phyloP scores from a whole-genome alignment of 2,888 invertebrate species.

The Eurytoma adleriae region DNA sequence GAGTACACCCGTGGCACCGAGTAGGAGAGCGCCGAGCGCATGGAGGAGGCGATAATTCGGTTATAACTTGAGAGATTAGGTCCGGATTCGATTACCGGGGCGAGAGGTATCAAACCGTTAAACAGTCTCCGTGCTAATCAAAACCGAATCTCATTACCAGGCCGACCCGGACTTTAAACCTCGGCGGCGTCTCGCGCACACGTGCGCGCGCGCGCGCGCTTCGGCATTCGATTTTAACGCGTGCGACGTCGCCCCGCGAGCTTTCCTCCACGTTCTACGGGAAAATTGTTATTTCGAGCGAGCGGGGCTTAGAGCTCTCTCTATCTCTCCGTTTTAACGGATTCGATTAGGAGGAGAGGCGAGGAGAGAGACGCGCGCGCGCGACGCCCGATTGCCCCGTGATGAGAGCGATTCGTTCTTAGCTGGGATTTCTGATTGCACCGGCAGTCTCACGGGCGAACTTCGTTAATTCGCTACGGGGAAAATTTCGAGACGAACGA shows the following conservation, averaged over 20 bases:
- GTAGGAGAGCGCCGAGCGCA: conserved; percentile 33
- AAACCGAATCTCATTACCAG: conserved; percentile 76
- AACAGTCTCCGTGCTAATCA: conserved; percentile 77
- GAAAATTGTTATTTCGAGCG: conserved; percentile 46
- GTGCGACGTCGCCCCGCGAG: not conserved
- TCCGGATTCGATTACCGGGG: conserved; percentile 76
- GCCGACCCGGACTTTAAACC: conserved; percentile 67
- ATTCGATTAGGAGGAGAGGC: no score
- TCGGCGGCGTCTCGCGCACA: conserved; percentile 36
- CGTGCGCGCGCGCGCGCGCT: conserved; percentile 55
- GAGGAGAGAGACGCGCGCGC: no score
- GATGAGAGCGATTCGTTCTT: no score
- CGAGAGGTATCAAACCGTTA: conserved; percentile 76
- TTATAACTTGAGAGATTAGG: conserved; percentile 78
- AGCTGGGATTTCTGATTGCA: no score
- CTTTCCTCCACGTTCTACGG: conserved; percentile 3
- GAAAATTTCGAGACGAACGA: no score
- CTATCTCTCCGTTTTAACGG: not conserved
- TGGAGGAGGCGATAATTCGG: conserved; percentile 75
- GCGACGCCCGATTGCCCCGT: no score
- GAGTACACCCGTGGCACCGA: not conserved
- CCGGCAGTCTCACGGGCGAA: no score
- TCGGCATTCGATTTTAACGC: conserved; percentile 48
- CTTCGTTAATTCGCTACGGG: no score
- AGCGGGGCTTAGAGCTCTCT: not conserved